Evolutionary conservation across 2,113 vertebrate genomes (phyloP).

Genomic region (Scomber japonicus): DNA sequence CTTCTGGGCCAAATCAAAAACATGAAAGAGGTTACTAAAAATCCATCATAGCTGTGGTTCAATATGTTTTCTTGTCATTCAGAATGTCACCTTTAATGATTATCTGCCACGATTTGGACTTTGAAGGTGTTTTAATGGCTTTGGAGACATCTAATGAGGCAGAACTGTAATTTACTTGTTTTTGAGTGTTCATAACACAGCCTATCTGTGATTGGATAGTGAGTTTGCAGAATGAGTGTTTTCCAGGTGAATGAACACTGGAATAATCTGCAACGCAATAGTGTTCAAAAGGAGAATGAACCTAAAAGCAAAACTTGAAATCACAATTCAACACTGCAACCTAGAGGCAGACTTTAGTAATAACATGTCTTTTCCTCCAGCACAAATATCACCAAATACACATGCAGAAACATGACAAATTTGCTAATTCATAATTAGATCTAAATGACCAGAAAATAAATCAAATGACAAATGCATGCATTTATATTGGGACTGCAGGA

Average conservation of each 20-base stretch:
- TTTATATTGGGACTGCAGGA: background rate
- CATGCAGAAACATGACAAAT: background rate
- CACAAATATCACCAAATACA: background rate
- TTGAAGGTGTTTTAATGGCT: slow-evolving; percentile 37
- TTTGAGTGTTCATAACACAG: slow-evolving; percentile 38
- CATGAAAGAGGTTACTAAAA: slow-evolving; percentile 21
- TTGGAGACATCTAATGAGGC: slow-evolving; percentile 40
- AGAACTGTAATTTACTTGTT: slow-evolving; percentile 49
- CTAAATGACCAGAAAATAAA: background rate
- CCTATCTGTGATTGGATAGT: slow-evolving; percentile 38
- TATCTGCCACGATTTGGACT: slow-evolving; percentile 31
- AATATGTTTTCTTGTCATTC: slow-evolving; percentile 44
- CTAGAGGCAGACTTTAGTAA: slow-evolving; percentile 61
- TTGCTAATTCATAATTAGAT: background rate
- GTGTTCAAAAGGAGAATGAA: background rate
- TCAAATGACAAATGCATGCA: background rate
- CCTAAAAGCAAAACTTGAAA: slow-evolving; percentile 42
- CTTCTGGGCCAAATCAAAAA: slow-evolving; percentile 47
- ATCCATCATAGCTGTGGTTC: slow-evolving; percentile 23
- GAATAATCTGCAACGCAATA: slow-evolving; percentile 48
- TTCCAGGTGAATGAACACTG: slow-evolving; percentile 49
- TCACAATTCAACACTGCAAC: slow-evolving; percentile 68
- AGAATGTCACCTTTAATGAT: slow-evolving; percentile 47
- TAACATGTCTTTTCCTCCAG: slow-evolving; percentile 6
- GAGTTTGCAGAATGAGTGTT: slow-evolving; percentile 46